A percentile compares a stretch with the other conserved stretches of the same genome.
These are phyloP conservation scores for Holothuria scabra DNA, from an alignment of 53 echinoderm and acorn worm genomes.

Conservation along the genomic window DNA sequence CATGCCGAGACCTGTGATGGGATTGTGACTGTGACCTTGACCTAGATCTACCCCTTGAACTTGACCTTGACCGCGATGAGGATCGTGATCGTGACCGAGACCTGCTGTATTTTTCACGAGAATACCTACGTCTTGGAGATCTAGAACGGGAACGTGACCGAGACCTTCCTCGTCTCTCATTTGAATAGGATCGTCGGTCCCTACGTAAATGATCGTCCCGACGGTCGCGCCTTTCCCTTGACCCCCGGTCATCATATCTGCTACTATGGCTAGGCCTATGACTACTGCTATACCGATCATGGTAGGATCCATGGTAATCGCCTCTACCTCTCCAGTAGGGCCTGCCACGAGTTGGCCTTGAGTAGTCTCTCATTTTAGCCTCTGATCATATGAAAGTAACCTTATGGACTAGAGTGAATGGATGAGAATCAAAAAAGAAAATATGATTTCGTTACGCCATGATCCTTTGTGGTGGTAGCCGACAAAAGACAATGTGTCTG, in stretches of 20 bases:
- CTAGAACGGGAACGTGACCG: constrained; percentile 21
- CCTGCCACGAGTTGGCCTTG: constrained; percentile 14
- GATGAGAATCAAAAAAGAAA: too few species aligned
- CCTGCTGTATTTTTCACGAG: constrained; percentile 27
- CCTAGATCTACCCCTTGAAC: background rate
- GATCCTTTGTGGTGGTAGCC: too few species aligned
- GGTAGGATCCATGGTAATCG: constrained; percentile 27
- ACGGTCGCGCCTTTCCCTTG: constrained; percentile 21
- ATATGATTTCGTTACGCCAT: too few species aligned
- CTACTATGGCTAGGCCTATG: constrained; percentile 21
- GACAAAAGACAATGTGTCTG: too few species aligned
- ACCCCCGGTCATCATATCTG: background rate
- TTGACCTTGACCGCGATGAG: constrained; percentile 14
- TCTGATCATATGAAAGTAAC: too few species aligned
- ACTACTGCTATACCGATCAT: constrained; percentile 39
- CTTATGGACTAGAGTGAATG: too few species aligned
- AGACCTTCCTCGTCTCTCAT: constrained; percentile 12
- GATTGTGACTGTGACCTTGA: constrained; percentile 14
- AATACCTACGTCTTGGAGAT: constrained; percentile 16
- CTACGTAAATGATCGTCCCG: background rate
- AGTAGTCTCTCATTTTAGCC: constrained; percentile 16
- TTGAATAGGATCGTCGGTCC: constrained; percentile 14
- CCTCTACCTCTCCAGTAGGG: constrained; percentile 25
- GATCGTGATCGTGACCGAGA: constrained; percentile 16
- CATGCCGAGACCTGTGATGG: background rate